Conservation (phyloP, 2,113 vertebrate species). For the Aldabrachelys gigantea region DNA sequence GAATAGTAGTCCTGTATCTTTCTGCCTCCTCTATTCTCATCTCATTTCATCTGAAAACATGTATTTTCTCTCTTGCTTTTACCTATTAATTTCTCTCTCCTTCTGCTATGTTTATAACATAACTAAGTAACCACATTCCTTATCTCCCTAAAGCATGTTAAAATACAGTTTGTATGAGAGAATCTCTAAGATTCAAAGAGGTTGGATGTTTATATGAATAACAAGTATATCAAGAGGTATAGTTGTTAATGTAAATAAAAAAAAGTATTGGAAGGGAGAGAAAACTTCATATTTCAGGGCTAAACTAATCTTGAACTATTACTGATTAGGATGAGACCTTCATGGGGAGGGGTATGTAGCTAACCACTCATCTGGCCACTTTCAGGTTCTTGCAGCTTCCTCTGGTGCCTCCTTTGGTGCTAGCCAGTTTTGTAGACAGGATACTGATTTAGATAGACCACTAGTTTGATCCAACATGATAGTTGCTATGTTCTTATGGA, state of each 20-base stretch:
- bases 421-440: background rate
- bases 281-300: background rate
- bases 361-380: background rate
- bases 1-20: background rate
- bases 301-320: background rate
- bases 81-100: background rate
- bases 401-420: background rate
- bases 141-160: background rate
- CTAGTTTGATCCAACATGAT: rapidly evolving
- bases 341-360: background rate
- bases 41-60: background rate
- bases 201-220: background rate
- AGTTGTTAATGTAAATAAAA: background rate
- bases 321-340: background rate
- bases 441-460: background rate
- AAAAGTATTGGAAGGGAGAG: background rate
- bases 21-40: background rate
- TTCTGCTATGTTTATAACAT: background rate
- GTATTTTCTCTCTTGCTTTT: background rate
- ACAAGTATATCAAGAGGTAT: background rate
- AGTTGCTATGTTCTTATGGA: background rate
- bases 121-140: background rate
- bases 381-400: background rate
- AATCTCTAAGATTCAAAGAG: background rate
- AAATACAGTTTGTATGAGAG: background rate